phyloP scores from a whole-genome alignment of 1,140 invertebrate genomes.

The Cherax quadricarinatus region DNA sequence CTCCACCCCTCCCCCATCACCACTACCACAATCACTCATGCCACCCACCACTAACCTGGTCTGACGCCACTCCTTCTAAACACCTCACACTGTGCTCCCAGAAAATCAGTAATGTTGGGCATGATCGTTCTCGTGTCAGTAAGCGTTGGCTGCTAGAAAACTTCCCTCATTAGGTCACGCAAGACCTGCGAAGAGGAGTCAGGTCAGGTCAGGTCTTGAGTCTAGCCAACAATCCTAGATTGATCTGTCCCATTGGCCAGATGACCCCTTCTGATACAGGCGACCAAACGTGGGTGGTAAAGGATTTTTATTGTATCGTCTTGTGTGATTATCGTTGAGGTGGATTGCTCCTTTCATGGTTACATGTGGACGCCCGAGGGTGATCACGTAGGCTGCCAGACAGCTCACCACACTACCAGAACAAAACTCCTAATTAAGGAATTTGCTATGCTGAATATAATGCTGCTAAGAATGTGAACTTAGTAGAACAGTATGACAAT shows the following conservation, averaged over 20 bases:
- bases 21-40: neutral
- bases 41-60: neutral
- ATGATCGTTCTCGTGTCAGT: neutral
- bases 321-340: neutral
- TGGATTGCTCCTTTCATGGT: neutral
- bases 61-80: neutral
- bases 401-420: neutral
- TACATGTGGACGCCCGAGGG: neutral
- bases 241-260: neutral
- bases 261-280: neutral
- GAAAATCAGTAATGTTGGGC: neutral
- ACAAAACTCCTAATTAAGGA: neutral
- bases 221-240: neutral
- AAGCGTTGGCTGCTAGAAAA: neutral
- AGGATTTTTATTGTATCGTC: neutral
- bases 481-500: neutral
- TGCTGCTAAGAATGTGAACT: neutral
- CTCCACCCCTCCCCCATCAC: constrained; percentile 13
- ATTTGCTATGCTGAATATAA: neutral
- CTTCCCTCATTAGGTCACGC: constrained; percentile 12
- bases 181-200: neutral
- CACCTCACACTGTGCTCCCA: neutral
- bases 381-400: neutral
- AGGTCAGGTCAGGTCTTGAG: neutral
- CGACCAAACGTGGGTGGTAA: neutral